Evolutionary conservation across 2,888 invertebrate species (phyloP).

Genomic region (Gastrophysa polygoni): DNA sequence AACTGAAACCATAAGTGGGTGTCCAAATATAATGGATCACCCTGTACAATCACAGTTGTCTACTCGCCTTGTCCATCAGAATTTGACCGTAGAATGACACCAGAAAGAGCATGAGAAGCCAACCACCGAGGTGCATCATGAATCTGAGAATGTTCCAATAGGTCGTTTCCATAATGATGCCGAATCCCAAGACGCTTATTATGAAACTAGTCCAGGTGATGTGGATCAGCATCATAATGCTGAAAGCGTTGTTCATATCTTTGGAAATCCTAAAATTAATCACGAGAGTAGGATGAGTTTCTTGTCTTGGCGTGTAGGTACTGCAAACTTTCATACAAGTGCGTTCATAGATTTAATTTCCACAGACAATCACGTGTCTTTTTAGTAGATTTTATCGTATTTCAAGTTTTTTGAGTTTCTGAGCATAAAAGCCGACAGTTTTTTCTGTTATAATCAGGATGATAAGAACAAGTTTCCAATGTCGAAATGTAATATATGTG

Average conservation of each 20-base stretch:
- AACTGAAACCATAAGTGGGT: too few relatives aligned
- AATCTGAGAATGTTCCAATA: conserved; percentile 41
- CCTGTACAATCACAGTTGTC: background rate
- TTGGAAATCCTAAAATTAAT: conserved; percentile 25
- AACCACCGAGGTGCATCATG: conserved; percentile 46
- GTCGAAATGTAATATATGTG: too few relatives aligned
- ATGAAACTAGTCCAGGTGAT: conserved; percentile 47
- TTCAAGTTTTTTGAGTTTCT: too few relatives aligned
- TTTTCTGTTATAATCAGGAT: too few relatives aligned
- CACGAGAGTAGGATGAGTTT: background rate
- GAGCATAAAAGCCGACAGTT: too few relatives aligned
- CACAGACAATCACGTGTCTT: too few relatives aligned
- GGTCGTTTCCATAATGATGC: conserved; percentile 43
- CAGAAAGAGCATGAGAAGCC: conserved; percentile 45
- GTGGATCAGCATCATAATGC: conserved; percentile 46
- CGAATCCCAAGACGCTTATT: conserved; percentile 46
- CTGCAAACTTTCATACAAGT: too few relatives aligned
- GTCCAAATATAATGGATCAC: too few relatives aligned
- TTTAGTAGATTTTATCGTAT: too few relatives aligned
- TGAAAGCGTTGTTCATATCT: conserved; percentile 40
- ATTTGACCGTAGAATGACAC: conserved; percentile 48
- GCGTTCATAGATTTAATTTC: too few relatives aligned
- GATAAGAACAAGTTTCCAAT: too few relatives aligned
- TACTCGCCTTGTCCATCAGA: conserved; percentile 44
- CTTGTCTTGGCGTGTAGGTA: too few relatives aligned